phyloP scores from a whole-genome alignment of 2,888 invertebrate species.

The Idaea straminata region DNA sequence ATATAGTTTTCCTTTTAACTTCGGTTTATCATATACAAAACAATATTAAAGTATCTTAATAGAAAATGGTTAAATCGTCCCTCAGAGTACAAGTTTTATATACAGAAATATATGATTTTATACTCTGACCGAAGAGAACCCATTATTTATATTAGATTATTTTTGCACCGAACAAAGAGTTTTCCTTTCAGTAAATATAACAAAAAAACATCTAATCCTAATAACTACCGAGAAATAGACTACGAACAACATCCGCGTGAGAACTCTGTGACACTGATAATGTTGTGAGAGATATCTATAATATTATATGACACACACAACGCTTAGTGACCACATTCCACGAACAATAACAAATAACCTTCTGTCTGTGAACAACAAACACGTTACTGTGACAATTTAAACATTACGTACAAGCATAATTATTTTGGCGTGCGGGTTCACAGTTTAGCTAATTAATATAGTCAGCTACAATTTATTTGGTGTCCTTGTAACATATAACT shows the following conservation, averaged over 20 bases:
- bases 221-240: neutral
- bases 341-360: neutral
- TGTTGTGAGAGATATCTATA: slow-evolving; percentile 5
- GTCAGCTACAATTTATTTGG: slow-evolving; percentile 40
- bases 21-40: too few species aligned
- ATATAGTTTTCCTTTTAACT: too few species aligned
- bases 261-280: neutral
- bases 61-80: too few species aligned
- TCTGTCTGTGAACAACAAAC: neutral
- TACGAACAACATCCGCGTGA: neutral
- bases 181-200: neutral
- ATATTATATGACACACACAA: slow-evolving; percentile 9
- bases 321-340: neutral
- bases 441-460: slow-evolving; percentile 35
- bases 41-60: too few species aligned
- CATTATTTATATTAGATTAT: too few species aligned
- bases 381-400: neutral
- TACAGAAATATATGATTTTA: too few species aligned
- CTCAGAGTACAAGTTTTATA: too few species aligned
- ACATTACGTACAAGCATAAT: slow-evolving; percentile 3
- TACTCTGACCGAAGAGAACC: too few species aligned
- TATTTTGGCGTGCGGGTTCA: slow-evolving; percentile 28
- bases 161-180: too few species aligned
- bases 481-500: slow-evolving; percentile 63
- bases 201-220: neutral